phyloP scores from a whole-genome alignment of 2,888 invertebrate species.

The Steromphala cineraria region DNA sequence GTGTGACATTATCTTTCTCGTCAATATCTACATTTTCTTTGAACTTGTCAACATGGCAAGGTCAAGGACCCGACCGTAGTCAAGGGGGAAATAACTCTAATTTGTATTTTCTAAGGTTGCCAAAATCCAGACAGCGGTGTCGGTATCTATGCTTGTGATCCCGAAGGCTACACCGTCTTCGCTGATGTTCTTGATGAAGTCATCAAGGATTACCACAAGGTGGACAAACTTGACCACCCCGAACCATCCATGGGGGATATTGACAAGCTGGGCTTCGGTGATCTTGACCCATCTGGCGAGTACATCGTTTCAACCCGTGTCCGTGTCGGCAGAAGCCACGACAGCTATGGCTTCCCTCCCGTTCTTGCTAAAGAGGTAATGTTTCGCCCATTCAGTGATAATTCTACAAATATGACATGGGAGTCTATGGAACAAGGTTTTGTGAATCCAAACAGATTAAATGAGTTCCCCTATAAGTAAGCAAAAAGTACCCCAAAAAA shows the following conservation, averaged over 20 bases:
- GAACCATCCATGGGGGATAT: slow-evolving; percentile 90
- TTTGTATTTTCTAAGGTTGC: slow-evolving; percentile 34
- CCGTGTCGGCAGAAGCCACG: slow-evolving; percentile 60
- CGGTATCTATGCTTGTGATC: slow-evolving; percentile 97
- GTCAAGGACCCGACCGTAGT: too few species aligned
- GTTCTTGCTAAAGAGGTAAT: slow-evolving; percentile 82
- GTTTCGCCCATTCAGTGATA: background rate
- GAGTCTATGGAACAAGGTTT: too few species aligned
- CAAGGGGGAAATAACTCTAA: too few species aligned
- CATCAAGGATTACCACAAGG: slow-evolving; percentile 80
- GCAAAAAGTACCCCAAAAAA: too few species aligned
- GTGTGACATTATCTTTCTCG: too few species aligned
- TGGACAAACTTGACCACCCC: slow-evolving; percentile 84
- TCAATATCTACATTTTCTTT: too few species aligned
- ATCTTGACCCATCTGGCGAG: slow-evolving; percentile 54
- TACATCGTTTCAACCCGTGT: slow-evolving; percentile 58
- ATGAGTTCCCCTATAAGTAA: too few species aligned
- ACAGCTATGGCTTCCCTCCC: slow-evolving; percentile 75
- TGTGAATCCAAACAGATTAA: too few species aligned
- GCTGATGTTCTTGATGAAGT: slow-evolving; percentile 96
- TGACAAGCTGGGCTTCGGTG: slow-evolving; percentile 83
- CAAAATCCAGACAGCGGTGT: slow-evolving; percentile 48
- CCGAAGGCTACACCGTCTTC: slow-evolving; percentile 94
- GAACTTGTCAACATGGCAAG: too few species aligned
- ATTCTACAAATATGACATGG: too few species aligned